Conservation (phyloP, 2,797 vertebrate species). For the Phyllotis vaccarum region DNA sequence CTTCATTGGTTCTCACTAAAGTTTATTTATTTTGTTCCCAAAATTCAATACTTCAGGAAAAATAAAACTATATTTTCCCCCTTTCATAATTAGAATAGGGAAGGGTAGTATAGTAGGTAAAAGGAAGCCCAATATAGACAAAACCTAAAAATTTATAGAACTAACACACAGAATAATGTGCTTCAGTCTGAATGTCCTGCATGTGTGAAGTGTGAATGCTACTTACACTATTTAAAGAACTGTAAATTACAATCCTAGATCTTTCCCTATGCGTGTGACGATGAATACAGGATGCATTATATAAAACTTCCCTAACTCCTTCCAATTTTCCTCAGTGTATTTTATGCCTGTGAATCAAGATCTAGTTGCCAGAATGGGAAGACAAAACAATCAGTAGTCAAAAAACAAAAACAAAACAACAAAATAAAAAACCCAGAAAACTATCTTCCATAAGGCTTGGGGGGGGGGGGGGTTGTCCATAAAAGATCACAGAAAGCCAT, state of each 20-base stretch:
- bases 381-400: background rate
- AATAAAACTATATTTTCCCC: constrained; percentile 18
- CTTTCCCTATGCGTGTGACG: background rate
- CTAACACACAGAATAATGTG: background rate
- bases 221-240: background rate
- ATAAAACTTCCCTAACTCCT: constrained; percentile 30
- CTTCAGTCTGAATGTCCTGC: background rate
- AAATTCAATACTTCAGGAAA: constrained; percentile 41
- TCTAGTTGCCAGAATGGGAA: background rate
- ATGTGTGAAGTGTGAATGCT: background rate
- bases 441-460: background rate
- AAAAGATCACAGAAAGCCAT: constrained; percentile 18
- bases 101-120: background rate
- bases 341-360: constrained; percentile 52
- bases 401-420: background rate
- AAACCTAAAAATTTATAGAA: constrained; percentile 25
- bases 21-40: constrained; percentile 36
- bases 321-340: constrained; percentile 27
- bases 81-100: constrained; percentile 31
- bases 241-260: background rate
- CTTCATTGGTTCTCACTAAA: constrained; percentile 45
- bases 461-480: background rate
- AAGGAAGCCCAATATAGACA: background rate
- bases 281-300: background rate
- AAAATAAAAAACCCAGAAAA: too few species aligned